A percentile compares a stretch with the other conserved stretches of the same genome.
Evolutionary conservation across 2,113 vertebrate species (phyloP).

Genomic region (Rhizomys pruinosus): DNA sequence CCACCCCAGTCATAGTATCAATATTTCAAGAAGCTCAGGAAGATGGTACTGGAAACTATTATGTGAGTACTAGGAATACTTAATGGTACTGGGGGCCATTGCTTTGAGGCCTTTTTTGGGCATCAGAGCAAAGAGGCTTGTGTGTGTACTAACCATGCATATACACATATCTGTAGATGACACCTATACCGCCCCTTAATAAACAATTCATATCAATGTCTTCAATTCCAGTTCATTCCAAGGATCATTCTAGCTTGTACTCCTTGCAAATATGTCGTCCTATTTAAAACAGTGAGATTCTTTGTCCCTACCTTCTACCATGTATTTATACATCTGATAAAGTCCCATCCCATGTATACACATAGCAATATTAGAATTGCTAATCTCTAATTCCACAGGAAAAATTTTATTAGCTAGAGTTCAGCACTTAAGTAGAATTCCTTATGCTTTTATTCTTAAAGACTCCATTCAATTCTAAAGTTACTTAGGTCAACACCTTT

Average conservation of each 20-base stretch:
- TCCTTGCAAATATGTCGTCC: not conserved
- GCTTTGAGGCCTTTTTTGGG: not conserved
- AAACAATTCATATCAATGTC: conserved; percentile 6
- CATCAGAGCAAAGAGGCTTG: not conserved
- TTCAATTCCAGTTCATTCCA: conserved; percentile 17
- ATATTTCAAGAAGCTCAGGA: not conserved
- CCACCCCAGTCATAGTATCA: not conserved
- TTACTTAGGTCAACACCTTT: not conserved
- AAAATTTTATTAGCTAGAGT: not conserved
- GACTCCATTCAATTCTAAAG: not conserved
- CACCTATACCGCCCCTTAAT: not conserved
- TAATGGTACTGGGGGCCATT: not conserved
- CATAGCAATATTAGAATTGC: not conserved
- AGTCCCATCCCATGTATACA: not conserved
- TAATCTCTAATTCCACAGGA: not conserved
- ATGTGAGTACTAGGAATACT: not conserved
- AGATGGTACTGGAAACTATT: not conserved
- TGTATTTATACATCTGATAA: not conserved
- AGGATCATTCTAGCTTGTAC: conserved; percentile 15
- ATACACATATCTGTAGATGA: not conserved
- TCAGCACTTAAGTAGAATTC: not conserved
- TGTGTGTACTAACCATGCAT: not conserved
- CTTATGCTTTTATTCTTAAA: not conserved
- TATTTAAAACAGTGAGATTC: not conserved
- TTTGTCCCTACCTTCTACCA: not conserved